Evolutionary conservation across 2,888 invertebrate genomes (phyloP).

Genomic region (Mesorhabditis belari): DNA sequence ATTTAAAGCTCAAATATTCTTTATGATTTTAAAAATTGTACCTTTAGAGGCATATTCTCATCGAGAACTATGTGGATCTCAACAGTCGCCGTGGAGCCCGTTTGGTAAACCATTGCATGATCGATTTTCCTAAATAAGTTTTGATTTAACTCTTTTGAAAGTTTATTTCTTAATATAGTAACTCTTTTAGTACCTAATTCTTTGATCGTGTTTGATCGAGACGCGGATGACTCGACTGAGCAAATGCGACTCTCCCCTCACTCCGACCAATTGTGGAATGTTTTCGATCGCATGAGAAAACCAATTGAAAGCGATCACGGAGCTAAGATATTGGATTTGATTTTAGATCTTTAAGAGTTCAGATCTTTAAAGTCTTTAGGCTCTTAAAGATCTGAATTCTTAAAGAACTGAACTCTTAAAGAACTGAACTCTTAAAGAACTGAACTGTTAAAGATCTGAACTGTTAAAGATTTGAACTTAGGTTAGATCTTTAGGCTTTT

Average conservation of each 20-base stretch:
- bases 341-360: too few relatives aligned
- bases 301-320: constrained; percentile 48
- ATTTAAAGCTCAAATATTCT: not conserved
- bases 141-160: not conserved
- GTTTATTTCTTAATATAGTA: not conserved
- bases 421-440: too few relatives aligned
- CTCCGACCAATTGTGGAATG: constrained; percentile 46
- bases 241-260: constrained; percentile 40
- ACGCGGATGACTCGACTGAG: constrained; percentile 45
- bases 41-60: constrained; percentile 54
- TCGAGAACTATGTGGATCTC: constrained; percentile 55
- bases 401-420: too few relatives aligned
- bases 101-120: constrained; percentile 58
- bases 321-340: too few relatives aligned
- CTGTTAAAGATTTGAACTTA: too few relatives aligned
- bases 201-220: constrained; percentile 47
- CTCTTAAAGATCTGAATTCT: too few relatives aligned
- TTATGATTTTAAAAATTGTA: constrained; percentile 11
- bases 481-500: not conserved
- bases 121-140: constrained; percentile 50
- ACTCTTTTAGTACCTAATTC: constrained; percentile 28
- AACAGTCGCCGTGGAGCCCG: constrained; percentile 54
- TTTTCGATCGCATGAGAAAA: constrained; percentile 45
- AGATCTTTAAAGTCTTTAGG: too few relatives aligned
- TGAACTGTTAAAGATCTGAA: too few relatives aligned